These are phyloP conservation scores for Orchestes rusci DNA, from an alignment of 2,888 invertebrate genomes.

Conservation along the genomic window DNA sequence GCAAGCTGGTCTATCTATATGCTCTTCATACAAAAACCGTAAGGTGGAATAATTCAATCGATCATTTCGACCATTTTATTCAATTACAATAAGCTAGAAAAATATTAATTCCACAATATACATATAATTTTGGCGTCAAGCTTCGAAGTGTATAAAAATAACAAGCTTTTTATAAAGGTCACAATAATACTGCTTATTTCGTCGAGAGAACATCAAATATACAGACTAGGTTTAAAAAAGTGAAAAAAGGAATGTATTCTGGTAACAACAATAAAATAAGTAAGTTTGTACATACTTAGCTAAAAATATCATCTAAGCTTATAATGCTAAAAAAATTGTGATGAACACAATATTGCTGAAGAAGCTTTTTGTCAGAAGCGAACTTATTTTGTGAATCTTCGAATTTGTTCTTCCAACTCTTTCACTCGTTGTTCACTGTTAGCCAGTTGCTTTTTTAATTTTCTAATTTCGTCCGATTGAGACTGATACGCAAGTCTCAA, in stretches of 20 bases:
- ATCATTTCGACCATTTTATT: too few relatives aligned
- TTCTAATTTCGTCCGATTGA: conserved; percentile 72
- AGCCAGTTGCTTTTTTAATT: conserved; percentile 68
- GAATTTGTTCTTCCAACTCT: conserved; percentile 71
- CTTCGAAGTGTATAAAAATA: conserved; percentile 16
- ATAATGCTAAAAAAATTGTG: not conserved
- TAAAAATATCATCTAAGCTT: not conserved
- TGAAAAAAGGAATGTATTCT: not conserved
- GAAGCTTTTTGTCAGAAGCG: not conserved
- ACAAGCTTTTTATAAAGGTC: conserved; percentile 9
- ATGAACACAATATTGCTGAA: not conserved
- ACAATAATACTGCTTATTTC: conserved; percentile 15
- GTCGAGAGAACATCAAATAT: not conserved
- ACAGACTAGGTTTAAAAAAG: not conserved
- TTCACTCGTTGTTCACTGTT: conserved; percentile 73
- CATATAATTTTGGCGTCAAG: too few relatives aligned
- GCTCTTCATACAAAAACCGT: too few relatives aligned
- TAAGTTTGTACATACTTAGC: not conserved
- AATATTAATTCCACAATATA: too few relatives aligned
- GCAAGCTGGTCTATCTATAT: too few relatives aligned
- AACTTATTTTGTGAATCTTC: conserved; percentile 46
- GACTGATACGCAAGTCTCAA: conserved; percentile 67
- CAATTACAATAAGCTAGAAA: too few relatives aligned
- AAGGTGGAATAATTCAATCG: too few relatives aligned
- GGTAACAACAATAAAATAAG: not conserved